Evolutionary conservation across 2,888 invertebrate species (phyloP).

Genomic region (Kryphioiulus occultus): DNA sequence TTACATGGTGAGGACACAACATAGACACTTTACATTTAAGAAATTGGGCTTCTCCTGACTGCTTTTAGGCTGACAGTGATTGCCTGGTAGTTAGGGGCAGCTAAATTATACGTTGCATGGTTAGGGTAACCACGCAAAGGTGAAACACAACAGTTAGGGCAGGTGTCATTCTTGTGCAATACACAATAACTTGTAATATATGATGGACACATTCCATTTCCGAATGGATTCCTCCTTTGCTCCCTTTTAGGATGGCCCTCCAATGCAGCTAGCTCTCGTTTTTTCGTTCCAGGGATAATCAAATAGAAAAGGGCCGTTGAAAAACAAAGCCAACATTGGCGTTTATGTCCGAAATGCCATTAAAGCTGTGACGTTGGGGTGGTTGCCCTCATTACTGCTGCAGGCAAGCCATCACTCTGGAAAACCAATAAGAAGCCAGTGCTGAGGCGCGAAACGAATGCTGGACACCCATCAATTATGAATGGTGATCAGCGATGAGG

Average conservation of each 20-base stretch:
- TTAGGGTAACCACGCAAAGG: too few species aligned
- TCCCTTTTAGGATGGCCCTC: neutral
- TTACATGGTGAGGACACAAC: too few species aligned
- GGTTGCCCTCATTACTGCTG: neutral
- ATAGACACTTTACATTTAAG: too few species aligned
- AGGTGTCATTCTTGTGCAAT: too few species aligned
- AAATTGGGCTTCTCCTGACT: too few species aligned
- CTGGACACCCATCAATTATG: neutral
- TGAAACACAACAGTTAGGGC: too few species aligned
- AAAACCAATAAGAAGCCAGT: neutral
- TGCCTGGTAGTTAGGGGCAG: too few species aligned
- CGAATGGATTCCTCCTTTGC: neutral
- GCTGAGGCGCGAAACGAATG: neutral
- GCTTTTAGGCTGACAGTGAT: too few species aligned
- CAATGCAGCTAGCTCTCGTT: neutral
- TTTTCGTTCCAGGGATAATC: neutral
- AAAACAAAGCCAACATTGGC: conserved; percentile 6
- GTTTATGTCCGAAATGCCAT: neutral
- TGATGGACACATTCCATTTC: too few species aligned
- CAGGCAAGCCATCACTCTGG: neutral
- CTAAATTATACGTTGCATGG: too few species aligned
- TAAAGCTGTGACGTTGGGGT: neutral
- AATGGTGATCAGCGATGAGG: neutral
- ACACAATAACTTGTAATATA: too few species aligned
- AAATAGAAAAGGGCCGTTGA: neutral